Evolutionary conservation across 1,140 invertebrate genomes (phyloP).

Genomic region (Melitaea cinxia): DNA sequence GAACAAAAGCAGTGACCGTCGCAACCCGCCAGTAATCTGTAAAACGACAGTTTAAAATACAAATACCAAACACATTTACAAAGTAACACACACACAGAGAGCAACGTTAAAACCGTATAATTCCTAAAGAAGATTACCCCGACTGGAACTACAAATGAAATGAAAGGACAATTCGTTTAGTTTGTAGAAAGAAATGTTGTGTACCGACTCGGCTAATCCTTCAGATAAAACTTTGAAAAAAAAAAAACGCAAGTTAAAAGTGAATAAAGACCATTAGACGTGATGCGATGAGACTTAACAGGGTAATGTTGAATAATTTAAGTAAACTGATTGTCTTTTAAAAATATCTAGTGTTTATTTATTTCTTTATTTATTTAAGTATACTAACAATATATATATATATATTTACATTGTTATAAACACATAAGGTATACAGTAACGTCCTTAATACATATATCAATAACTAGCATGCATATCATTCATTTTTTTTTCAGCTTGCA

Average conservation of each 20-base stretch:
- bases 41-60: background rate
- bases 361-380: too few relatives aligned
- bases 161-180: conserved; percentile 19
- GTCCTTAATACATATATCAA: too few relatives aligned
- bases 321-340: conserved; percentile 16
- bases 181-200: conserved; percentile 12
- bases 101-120: conserved; percentile 28
- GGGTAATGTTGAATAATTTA: conserved; percentile 19
- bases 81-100: background rate
- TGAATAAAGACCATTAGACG: conserved; percentile 3
- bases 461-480: too few relatives aligned
- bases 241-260: conserved; percentile 6
- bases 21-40: background rate
- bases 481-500: too few relatives aligned
- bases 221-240: background rate
- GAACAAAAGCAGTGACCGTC: background rate
- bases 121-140: conserved; percentile 27
- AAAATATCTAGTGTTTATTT: background rate
- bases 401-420: too few relatives aligned
- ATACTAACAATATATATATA: too few relatives aligned
- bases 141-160: conserved; percentile 8
- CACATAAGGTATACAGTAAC: too few relatives aligned
- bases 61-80: background rate
- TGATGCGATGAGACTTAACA: background rate
- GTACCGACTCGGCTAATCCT: background rate